phyloP scores from a whole-genome alignment of 2,113 vertebrate genomes.

The Neofelis nebulosa region DNA sequence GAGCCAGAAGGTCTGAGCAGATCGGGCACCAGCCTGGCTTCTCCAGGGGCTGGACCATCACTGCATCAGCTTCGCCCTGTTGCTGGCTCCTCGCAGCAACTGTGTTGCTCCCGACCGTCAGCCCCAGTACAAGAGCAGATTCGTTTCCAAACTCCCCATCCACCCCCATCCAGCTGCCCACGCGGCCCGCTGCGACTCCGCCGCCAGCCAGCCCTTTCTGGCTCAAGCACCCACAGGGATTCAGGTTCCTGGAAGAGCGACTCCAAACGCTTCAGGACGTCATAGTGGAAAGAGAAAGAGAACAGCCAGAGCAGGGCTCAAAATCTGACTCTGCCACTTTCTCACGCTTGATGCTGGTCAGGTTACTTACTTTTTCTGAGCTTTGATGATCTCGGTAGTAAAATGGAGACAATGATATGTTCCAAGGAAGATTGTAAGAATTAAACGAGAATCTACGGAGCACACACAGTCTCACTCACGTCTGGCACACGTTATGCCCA shows the following conservation, averaged over 20 bases:
- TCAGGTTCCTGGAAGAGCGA: neutral
- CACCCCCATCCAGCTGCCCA: neutral
- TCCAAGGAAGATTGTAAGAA: neutral
- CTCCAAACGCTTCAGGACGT: no score
- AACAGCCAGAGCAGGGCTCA: neutral
- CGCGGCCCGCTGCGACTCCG: accelerated
- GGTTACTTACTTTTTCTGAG: neutral
- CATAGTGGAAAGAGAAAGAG: neutral
- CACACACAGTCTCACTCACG: accelerated
- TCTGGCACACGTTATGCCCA: accelerated
- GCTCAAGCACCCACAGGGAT: no score
- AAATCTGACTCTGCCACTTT: neutral
- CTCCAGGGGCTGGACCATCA: neutral
- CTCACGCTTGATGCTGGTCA: neutral
- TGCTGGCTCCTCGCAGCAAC: neutral
- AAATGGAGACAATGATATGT: neutral
- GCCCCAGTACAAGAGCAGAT: neutral
- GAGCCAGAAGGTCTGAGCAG: neutral
- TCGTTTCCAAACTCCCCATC: neutral
- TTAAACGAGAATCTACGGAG: accelerated
- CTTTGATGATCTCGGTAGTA: neutral
- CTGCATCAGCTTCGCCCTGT: accelerated
- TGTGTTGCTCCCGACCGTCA: accelerated
- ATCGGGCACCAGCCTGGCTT: accelerated
- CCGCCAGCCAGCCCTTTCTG: neutral